phyloP scores from a whole-genome alignment of 92 coral and sea anemone genomes.

The Palythoa grandiflora region DNA sequence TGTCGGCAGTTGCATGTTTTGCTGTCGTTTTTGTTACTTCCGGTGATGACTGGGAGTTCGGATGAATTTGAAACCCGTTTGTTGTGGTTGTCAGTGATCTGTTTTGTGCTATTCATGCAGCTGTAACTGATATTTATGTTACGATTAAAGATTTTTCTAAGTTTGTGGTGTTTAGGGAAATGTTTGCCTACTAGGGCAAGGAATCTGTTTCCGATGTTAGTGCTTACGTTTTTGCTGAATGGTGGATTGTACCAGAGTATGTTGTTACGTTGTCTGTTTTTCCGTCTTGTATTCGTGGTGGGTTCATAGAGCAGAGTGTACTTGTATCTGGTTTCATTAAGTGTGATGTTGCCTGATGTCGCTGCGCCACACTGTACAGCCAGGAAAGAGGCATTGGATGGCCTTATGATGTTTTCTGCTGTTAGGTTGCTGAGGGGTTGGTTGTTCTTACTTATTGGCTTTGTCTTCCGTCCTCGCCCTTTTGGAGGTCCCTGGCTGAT shows the following conservation, averaged over 20 bases:
- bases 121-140: conserved; percentile 1
- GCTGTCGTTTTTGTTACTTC: conserved; percentile 30
- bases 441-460: no score
- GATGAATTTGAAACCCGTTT: conserved; percentile 28
- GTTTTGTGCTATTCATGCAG: conserved; percentile 7
- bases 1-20: conserved; percentile 71
- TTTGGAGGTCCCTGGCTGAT: no score
- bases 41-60: background rate
- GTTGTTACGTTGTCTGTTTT: conserved; percentile 62
- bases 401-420: no score
- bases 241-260: conserved; percentile 59
- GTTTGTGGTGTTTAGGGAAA: conserved; percentile 53
- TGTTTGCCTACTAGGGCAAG: conserved; percentile 27
- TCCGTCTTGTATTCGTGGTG: background rate
- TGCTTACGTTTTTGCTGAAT: conserved; percentile 15
- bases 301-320: no score
- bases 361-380: no score
- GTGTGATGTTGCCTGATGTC: no score
- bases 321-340: no score
- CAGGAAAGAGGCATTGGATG: no score
- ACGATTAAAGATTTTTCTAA: conserved; percentile 53
- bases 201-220: conserved; percentile 1
- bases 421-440: no score
- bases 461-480: no score
- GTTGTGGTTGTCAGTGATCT: conserved; percentile 59